Base-by-base conservation (phyloP, 2,113 vertebrate genomes). In the Nyctibius bracteatus region DNA sequence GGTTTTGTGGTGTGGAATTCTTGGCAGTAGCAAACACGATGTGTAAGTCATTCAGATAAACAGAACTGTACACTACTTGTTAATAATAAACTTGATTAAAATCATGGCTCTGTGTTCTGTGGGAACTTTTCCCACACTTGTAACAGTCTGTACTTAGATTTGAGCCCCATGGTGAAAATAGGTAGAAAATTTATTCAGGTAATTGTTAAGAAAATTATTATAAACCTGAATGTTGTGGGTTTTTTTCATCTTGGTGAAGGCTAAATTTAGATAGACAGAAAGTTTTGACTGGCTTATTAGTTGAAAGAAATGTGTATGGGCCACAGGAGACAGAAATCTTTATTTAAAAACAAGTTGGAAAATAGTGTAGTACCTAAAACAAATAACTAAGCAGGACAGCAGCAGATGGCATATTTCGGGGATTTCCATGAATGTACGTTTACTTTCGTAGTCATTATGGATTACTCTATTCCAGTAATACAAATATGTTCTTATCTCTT, bases 241-340 rank as follows among this genome's bases (percentile, higher is more conserved):
- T 44, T 25, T 24, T 20, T 52, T 20, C 4, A 44, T 67, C 14
- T 88, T 79, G 8, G 8, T 81, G 73, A 35, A 55, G 9, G 5
- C 6, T 75, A 51, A 67, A 55, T 75, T 67, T 66, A 70, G 14
- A 22, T 11, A 35, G 22, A n/a, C 23, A 44, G 44, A 5, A 46
- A 68, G 17, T 46, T 75, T 92, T 88, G 66, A 58, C 20, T 75
- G 9, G 18, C 43, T 67, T 71, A 61, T 73, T 81, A 62, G 5
- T 39, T 90, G 33, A 59, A 84, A 41, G 22, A 87, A 67, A 43
- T 3, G 4, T 37, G 6, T 30, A 8, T 58, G 0, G 0, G 25
- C 23, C 7, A 21, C 10, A 47, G 19, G 14, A 77, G 15, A n/a
- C 15, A 66, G 70, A 49, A 73, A 14, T 17, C 1, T 37, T 54